Base-by-base conservation (phyloP, 2,113 vertebrate genomes). In the Microcebus ravelobensis region DNA sequence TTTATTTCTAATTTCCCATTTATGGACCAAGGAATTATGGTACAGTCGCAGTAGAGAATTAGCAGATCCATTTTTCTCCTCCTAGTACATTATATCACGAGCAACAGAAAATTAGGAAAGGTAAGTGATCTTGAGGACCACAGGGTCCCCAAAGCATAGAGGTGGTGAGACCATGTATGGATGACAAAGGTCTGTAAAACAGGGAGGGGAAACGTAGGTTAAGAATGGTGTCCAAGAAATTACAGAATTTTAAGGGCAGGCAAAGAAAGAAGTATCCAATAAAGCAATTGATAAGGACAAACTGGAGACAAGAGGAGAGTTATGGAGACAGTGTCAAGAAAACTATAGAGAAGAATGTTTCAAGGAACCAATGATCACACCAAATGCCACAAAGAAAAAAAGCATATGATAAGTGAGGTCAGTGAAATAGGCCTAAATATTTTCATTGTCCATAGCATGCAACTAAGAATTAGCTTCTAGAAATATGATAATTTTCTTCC, bases 351-450 rank as follows among this genome's bases (percentile, higher is more conserved):
- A 90, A 83, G 8, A 87, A 12, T 31, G 12, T 39, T 61, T 90
- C 29, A 77, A 76, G 9, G 20, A 71, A 7, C 31, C 90, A 73
- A 50, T 29, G 73, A 39, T 6, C 80, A 25, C 7, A 84, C 10
- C 63, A 87, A 83, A 71, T 55, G 55, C 31, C 39, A 52, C 39
- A 94, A 94, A 90, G 59, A 70, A 84, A 76, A 61, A 87, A 87
- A 76, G 36, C 2, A 36, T 17, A 70, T 1, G 2, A 18, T 61
- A 91, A 89, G 57, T 48, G 73, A 65, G 7, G 8, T 59, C 63
- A 45, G 27, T 67, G 73, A 80, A 11, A 74, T 31, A 52, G 39
- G 17, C 7, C 59, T 70, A 80, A 82, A 63, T 70, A 65, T 61
- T 45, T 70, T 42, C 48, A 68, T n/a, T 83, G 21, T 59, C 17